Base-by-base conservation (phyloP, 1,140 invertebrate species). In the Meloidogyne hapla region DNA sequence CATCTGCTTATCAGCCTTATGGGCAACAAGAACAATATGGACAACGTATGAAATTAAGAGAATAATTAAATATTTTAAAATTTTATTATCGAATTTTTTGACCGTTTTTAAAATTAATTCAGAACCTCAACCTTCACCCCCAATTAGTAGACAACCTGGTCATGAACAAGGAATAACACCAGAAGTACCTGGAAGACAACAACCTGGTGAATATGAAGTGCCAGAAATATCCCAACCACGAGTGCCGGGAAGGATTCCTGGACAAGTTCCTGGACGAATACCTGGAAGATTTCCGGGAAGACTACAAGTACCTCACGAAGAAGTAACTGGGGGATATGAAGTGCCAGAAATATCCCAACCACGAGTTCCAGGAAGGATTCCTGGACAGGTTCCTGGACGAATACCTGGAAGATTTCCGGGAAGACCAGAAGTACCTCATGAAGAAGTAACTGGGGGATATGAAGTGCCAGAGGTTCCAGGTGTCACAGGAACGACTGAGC, bases 181-280 rank as follows among this genome's bases (percentile, higher is more conserved):
- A 64, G 74, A 62, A 68, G 33, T 23, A 18, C 25, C 74, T 13
- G 61, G 25, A 42, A 21, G 18, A 40, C 33, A 33, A 21, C n/a
- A n/a, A n/a, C 68, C 74, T 25, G 23, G 33, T 26, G 23, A 25
- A 56, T 56, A 56, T 56, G 28, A 67, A 67, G 21, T 67, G 6
- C 65, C 65, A 8, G 65, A 42, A 67, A 42, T 33, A 6, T 38
- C 65, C 6, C 65, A 38, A n/a, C 65, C 65, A n/a, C 65, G n/a
- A n/a, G n/a, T 56, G 48, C 48, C 48, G 18, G 45, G 45, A n/a
- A 48, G 45, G 4, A 48, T 48, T 18, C 45, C 45, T 48, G 45
- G 4, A 15, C 13, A 48, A 48, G 18, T 48, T 48, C 45, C 45
- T 4, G 48, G 18, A 18, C 13, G 45, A 21, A n/a, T 56, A n/a